Evolutionary conservation across 2,113 vertebrate species (phyloP).

Genomic region (Bettongia penicillata): DNA sequence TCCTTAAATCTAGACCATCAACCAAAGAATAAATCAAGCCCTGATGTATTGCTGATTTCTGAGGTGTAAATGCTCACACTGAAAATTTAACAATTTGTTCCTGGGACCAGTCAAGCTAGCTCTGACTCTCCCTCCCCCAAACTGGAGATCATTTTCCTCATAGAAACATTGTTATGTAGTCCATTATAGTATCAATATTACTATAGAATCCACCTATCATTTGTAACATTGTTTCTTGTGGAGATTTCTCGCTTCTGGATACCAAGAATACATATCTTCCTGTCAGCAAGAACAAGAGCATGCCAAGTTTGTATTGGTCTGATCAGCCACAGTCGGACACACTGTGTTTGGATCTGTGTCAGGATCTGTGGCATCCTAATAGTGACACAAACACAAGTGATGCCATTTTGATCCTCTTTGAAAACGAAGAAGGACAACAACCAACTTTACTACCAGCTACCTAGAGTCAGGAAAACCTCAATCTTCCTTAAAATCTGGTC

Average conservation of each 20-base stretch:
- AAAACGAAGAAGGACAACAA: too few relatives aligned
- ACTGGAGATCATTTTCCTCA: neutral
- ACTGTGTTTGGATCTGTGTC: too few relatives aligned
- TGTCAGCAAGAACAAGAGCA: neutral
- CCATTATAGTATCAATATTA: neutral
- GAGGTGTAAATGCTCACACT: neutral
- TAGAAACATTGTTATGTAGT: neutral
- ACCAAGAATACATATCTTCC: neutral
- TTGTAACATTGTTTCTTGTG: neutral
- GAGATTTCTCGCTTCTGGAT: neutral
- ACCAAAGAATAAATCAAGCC: neutral
- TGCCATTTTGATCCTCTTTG: too few relatives aligned
- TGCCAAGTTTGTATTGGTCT: too few relatives aligned
- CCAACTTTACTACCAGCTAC: too few relatives aligned
- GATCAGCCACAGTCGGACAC: too few relatives aligned
- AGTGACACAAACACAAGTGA: too few relatives aligned
- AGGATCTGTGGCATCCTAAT: too few relatives aligned
- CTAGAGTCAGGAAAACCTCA: too few relatives aligned
- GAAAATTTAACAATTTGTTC: neutral
- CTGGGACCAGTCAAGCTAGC: neutral
- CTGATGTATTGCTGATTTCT: neutral
- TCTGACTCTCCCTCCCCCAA: neutral
- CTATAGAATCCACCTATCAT: neutral
- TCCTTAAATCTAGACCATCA: neutral
- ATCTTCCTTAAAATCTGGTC: too few relatives aligned